Conservation (phyloP, 2,797 vertebrate species). For the Tragopan temminckii region DNA sequence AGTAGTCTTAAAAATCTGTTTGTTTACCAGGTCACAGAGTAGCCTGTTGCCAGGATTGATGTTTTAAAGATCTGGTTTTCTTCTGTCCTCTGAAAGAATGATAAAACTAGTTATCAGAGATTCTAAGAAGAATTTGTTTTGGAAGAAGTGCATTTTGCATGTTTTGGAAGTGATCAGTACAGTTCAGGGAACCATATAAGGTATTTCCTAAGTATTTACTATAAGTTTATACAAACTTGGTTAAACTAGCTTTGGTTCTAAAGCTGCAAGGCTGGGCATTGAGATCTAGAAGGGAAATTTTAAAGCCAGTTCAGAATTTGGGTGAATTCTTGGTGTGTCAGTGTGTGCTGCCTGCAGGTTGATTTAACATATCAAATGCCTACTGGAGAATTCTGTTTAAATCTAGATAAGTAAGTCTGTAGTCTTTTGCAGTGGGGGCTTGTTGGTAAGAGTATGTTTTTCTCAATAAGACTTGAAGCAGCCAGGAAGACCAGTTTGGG, state of each 20-base stretch:
- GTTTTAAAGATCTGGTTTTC: neutral
- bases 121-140: neutral
- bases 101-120: neutral
- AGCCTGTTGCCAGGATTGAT: neutral
- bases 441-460: neutral
- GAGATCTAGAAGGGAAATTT: neutral
- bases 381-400: neutral
- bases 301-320: neutral
- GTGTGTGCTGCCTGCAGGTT: neutral
- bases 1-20: neutral
- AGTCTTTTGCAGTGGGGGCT: neutral
- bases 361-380: fast-evolving
- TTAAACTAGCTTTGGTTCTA: neutral
- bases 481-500: neutral
- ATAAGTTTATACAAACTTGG: fast-evolving
- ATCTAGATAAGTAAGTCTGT: neutral
- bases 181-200: neutral
- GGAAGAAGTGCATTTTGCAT: neutral
- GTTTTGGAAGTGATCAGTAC: neutral
- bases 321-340: neutral
- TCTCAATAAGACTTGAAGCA: neutral
- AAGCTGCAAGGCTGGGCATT: neutral
- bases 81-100: neutral
- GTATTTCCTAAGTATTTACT: neutral
- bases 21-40: neutral